Evolutionary conservation across 2,113 vertebrate species (phyloP).

Genomic region (Myanophis thanlyinensis): DNA sequence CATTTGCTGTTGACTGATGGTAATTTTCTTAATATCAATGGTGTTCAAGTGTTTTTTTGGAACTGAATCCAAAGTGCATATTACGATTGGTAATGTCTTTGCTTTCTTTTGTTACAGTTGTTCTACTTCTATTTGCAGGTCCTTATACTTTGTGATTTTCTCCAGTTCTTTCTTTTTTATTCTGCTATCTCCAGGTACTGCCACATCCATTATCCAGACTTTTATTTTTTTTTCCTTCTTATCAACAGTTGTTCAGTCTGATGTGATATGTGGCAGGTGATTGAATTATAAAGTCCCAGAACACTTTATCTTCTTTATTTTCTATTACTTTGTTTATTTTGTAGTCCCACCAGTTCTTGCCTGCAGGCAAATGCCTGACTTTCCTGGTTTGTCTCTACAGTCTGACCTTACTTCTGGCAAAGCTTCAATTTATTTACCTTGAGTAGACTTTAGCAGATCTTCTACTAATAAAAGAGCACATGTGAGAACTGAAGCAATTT

Average conservation of each 20-base stretch:
- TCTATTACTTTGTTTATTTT: not conserved
- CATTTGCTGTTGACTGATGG: not conserved
- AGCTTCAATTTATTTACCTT: not conserved
- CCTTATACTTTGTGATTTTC: not conserved
- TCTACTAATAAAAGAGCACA: not conserved
- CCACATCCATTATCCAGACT: not conserved
- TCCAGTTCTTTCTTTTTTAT: not conserved
- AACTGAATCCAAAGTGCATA: not conserved
- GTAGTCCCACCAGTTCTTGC: not conserved
- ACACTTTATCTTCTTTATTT: not conserved
- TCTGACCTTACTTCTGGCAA: not conserved
- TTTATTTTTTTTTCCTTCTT: not conserved
- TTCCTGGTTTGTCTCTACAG: not conserved
- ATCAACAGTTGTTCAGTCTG: not conserved
- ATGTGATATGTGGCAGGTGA: not conserved
- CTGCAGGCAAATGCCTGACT: not conserved
- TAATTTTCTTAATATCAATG: not conserved
- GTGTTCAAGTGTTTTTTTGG: not conserved
- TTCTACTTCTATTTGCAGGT: not conserved
- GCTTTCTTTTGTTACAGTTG: not conserved
- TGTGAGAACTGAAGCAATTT: not conserved
- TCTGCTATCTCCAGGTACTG: not conserved
- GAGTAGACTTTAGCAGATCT: not conserved
- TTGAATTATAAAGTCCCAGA: not conserved
- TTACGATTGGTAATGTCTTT: not conserved